These are phyloP conservation scores for Amblyopsis hoosieri DNA, from an alignment of 2,797 vertebrate species.

Conservation along the genomic window DNA sequence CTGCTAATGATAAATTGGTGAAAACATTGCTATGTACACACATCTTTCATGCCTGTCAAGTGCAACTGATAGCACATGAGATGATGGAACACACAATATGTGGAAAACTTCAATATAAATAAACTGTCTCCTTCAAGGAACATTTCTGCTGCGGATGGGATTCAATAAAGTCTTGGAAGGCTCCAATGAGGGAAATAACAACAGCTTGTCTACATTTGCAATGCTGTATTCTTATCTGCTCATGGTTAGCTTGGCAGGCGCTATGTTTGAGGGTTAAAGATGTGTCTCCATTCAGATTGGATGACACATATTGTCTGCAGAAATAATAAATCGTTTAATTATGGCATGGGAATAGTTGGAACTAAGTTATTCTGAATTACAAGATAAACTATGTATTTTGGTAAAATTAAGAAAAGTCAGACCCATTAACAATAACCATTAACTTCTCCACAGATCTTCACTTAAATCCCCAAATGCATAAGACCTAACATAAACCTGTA, in stretches of 20 bases:
- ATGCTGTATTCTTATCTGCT: constrained; percentile 44
- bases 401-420: no score
- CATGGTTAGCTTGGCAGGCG: neutral
- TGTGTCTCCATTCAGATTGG: no score
- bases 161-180: constrained; percentile 13
- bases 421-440: no score
- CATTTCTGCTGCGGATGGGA: constrained; percentile 19
- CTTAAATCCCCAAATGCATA: no score
- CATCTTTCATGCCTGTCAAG: neutral
- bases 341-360: no score
- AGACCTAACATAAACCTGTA: no score
- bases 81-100: neutral
- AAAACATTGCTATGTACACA: neutral
- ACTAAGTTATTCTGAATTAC: no score
- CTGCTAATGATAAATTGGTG: constrained; percentile 1
- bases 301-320: no score
- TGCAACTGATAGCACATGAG: neutral
- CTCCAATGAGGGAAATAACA: constrained; percentile 50
- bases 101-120: neutral
- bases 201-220: constrained; percentile 39
- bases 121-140: constrained; percentile 18
- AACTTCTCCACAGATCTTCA: no score
- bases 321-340: no score
- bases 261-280: no score
- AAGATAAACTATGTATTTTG: no score